These are phyloP conservation scores for Ernsta delagoae DNA, from an alignment of 2,888 invertebrate genomes.

Conservation along the genomic window DNA sequence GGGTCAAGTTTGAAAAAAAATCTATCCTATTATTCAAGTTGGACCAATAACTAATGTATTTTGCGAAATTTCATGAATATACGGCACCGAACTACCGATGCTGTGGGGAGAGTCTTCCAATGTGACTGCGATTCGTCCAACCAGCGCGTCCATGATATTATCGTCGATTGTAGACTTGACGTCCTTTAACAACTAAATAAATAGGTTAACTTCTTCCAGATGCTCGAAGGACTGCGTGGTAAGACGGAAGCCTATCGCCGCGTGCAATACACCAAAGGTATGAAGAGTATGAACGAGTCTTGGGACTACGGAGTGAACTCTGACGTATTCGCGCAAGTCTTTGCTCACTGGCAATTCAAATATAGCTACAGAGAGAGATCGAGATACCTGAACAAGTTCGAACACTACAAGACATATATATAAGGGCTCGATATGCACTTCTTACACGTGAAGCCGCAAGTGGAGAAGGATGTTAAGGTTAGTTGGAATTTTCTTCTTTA, in stretches of 20 bases:
- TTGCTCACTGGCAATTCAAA: slow-evolving; percentile 90
- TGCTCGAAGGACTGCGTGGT: slow-evolving; percentile 78
- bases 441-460: slow-evolving; percentile 87
- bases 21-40: too few relatives aligned
- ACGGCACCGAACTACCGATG: too few relatives aligned
- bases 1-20: too few relatives aligned
- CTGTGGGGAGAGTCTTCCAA: too few relatives aligned
- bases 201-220: slow-evolving; percentile 60
- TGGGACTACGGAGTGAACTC: slow-evolving; percentile 94
- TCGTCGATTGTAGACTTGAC: too few relatives aligned
- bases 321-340: slow-evolving; percentile 86
- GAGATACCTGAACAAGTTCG: slow-evolving; percentile 87
- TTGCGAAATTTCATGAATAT: too few relatives aligned
- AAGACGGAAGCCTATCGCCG: slow-evolving; percentile 79
- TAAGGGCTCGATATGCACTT: slow-evolving; percentile 91
- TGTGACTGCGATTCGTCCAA: too few relatives aligned
- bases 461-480: slow-evolving; percentile 59
- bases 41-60: too few relatives aligned
- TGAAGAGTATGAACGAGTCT: slow-evolving; percentile 82
- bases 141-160: too few relatives aligned
- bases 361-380: slow-evolving; percentile 87
- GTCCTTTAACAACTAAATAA: too few relatives aligned
- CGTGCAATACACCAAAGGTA: slow-evolving; percentile 57
- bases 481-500: too few relatives aligned
- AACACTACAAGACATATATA: slow-evolving; percentile 91